Conservation (phyloP, 2,113 vertebrate genomes). For the Zapornia atra region DNA sequence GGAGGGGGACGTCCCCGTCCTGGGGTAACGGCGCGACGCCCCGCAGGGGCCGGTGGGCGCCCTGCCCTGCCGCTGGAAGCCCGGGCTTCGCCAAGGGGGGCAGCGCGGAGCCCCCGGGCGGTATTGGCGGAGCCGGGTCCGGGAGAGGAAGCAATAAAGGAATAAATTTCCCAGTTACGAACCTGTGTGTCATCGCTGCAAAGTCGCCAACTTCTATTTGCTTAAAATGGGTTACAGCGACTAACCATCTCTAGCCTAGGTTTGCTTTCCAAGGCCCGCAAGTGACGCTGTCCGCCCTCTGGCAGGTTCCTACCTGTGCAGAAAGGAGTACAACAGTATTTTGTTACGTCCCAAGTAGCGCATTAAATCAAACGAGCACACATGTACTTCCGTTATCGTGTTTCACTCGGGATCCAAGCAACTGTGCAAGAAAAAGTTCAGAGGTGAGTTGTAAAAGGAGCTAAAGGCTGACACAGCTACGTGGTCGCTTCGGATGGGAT, state of each 20-base stretch:
- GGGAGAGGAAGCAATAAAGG: background rate
- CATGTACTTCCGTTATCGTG: background rate
- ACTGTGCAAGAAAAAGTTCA: background rate
- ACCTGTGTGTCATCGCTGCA: no score
- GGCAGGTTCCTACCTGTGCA: background rate
- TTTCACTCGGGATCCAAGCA: background rate
- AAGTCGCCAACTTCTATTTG: background rate
- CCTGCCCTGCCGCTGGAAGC: background rate
- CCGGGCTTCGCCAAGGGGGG: background rate
- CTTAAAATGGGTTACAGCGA: background rate
- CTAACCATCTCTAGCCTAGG: background rate
- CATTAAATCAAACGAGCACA: background rate
- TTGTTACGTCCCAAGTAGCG: background rate
- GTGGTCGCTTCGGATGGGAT: background rate
- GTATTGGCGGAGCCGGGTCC: no score
- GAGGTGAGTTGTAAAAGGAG: background rate
- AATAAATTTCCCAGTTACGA: rapidly evolving
- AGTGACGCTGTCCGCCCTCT: background rate
- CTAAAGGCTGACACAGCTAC: background rate
- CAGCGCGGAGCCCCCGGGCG: rapidly evolving
- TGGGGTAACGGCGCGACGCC: no score
- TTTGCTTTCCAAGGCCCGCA: background rate
- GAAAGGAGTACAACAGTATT: background rate
- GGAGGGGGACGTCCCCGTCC: background rate
- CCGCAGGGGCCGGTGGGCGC: background rate